Evolutionary conservation across 2,113 vertebrate genomes (phyloP).

Genomic region (Brachyhypopomus gauderio): DNA sequence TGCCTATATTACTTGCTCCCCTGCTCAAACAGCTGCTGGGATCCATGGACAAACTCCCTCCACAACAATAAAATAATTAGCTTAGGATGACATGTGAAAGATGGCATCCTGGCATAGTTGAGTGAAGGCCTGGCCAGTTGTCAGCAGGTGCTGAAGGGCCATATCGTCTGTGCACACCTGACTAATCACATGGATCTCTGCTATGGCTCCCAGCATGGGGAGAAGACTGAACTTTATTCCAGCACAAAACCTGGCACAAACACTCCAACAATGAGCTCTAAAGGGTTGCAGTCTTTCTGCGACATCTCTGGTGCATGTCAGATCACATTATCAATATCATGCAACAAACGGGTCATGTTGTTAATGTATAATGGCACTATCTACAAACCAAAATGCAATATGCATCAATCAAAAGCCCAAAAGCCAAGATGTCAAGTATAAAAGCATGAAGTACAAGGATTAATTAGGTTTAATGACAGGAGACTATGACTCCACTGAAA

Average conservation of each 20-base stretch:
- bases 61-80: slow-evolving; percentile 18
- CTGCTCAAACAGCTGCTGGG: neutral
- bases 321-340: neutral
- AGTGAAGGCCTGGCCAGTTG: slow-evolving; percentile 8
- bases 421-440: slow-evolving; percentile 14
- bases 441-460: neutral
- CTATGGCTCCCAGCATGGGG: neutral
- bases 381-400: neutral
- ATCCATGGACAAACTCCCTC: neutral
- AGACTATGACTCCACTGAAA: slow-evolving; percentile 24
- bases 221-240: neutral
- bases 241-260: neutral
- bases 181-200: slow-evolving; percentile 1
- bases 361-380: neutral
- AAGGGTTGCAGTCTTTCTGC: neutral
- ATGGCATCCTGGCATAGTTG: slow-evolving; percentile 13
- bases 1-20: neutral
- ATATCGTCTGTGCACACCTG: slow-evolving; percentile 26
- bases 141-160: slow-evolving; percentile 17
- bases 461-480: slow-evolving; percentile 20
- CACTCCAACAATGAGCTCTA: neutral
- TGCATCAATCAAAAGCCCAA: neutral
- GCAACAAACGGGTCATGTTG: neutral
- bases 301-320: neutral
- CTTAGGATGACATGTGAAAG: slow-evolving; percentile 10